A percentile compares a stretch with the other conserved stretches of the same genome.
phyloP scores from a whole-genome alignment of 2,888 invertebrate genomes.

The Dorcus parallelipipedus region DNA sequence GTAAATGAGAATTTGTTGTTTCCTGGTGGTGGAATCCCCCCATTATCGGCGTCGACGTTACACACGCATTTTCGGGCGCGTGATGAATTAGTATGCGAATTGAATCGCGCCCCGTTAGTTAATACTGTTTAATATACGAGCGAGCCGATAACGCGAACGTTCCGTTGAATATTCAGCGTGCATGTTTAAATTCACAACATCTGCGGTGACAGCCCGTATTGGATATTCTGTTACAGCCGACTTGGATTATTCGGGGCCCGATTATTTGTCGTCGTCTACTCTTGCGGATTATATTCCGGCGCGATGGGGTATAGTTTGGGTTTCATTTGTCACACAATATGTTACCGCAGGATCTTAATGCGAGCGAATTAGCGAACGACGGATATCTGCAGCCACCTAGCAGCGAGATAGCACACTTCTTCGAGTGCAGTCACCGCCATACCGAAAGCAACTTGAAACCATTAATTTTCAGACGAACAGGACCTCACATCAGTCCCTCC shows the following conservation, averaged over 20 bases:
- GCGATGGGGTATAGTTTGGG: conserved; percentile 17
- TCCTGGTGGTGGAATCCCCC: too few species aligned
- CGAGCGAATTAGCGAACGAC: neutral
- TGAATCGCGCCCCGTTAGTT: conserved; percentile 3
- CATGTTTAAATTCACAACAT: conserved; percentile 33
- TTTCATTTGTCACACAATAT: conserved; percentile 17
- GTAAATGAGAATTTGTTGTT: too few species aligned
- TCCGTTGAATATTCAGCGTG: conserved; percentile 19
- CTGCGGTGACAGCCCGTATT: conserved; percentile 43
- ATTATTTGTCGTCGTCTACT: conserved; percentile 19
- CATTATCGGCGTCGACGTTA: too few species aligned
- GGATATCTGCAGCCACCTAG: too few species aligned
- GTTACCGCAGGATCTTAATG: neutral
- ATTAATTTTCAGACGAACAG: too few species aligned
- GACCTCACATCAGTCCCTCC: too few species aligned
- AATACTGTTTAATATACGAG: conserved; percentile 21
- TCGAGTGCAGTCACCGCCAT: too few species aligned
- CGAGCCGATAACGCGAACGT: conserved; percentile 16
- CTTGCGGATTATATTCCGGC: conserved; percentile 23
- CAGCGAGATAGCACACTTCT: too few species aligned
- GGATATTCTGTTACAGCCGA: conserved; percentile 42
- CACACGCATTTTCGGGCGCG: neutral
- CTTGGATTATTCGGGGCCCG: conserved; percentile 34
- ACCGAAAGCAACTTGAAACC: too few species aligned
- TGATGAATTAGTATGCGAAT: conserved; percentile 2